Conservation (phyloP, 1,140 invertebrate genomes). For the Bursaphelenchus mucronatus region DNA sequence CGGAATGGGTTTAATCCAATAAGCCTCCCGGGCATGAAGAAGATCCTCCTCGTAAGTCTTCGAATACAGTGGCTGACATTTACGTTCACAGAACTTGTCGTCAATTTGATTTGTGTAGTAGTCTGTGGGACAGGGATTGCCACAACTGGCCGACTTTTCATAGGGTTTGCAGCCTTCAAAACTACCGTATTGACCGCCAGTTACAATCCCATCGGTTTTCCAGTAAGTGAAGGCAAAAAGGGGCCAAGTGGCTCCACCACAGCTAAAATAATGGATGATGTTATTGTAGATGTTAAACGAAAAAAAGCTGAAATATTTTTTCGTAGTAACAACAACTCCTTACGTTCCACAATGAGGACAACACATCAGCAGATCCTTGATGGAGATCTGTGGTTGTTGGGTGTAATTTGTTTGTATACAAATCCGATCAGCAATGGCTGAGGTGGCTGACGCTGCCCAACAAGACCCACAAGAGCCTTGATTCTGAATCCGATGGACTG, state of each 20-base stretch:
- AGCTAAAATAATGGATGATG: slow-evolving; percentile 8
- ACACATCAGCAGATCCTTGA: slow-evolving; percentile 30
- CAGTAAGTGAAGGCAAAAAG: slow-evolving; percentile 36
- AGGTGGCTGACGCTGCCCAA: slow-evolving; percentile 35
- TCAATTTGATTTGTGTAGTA: slow-evolving; percentile 21
- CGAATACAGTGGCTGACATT: slow-evolving; percentile 35
- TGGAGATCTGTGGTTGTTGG: slow-evolving; percentile 35
- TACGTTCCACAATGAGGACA: slow-evolving; percentile 44
- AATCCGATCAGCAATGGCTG: slow-evolving; percentile 42
- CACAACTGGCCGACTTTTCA: slow-evolving; percentile 29
- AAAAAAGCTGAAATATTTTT: not conserved
- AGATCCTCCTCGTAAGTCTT: slow-evolving; percentile 41
- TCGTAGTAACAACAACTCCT: not conserved
- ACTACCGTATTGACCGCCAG: slow-evolving; percentile 28
- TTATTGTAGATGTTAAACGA: not conserved
- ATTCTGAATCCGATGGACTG: slow-evolving; percentile 31
- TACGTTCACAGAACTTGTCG: slow-evolving; percentile 25
- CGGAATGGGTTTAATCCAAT: slow-evolving; percentile 30
- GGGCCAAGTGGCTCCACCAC: slow-evolving; percentile 32
- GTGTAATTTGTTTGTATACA: slow-evolving; percentile 30
- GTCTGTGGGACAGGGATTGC: slow-evolving; percentile 36
- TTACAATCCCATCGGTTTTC: slow-evolving; percentile 31
- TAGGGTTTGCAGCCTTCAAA: slow-evolving; percentile 44
- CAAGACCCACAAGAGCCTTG: slow-evolving; percentile 39
- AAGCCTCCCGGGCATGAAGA: slow-evolving; percentile 18